A percentile compares a stretch with the other conserved stretches of the same genome.
Evolutionary conservation across 2,113 vertebrate species (phyloP).

Genomic region (Beaufortia kweichowensis): DNA sequence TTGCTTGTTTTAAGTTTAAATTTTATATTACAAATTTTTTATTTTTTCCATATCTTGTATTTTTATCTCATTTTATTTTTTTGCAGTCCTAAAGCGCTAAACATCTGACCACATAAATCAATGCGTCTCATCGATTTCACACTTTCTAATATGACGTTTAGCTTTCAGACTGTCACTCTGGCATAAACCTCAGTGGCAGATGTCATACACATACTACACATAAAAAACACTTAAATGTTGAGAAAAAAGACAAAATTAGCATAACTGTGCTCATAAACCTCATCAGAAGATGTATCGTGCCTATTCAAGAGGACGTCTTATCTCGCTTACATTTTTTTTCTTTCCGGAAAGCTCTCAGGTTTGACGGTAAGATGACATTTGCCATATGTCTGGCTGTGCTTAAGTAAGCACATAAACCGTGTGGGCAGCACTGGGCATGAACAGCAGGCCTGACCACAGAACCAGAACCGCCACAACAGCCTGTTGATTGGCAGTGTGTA

Average conservation of each 20-base stretch:
- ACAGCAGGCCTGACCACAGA: constrained; percentile 12
- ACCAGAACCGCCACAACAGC: constrained; percentile 19
- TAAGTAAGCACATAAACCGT: constrained; percentile 18
- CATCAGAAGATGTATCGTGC: neutral
- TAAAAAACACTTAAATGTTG: neutral
- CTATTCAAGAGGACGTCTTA: neutral
- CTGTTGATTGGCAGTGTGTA: constrained; percentile 29
- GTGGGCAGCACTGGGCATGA: constrained; percentile 34
- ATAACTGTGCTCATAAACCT: neutral
- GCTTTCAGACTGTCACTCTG: constrained; percentile 21
- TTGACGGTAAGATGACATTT: constrained; percentile 20
- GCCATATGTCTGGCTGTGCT: constrained; percentile 35
- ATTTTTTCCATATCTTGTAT: too few relatives aligned
- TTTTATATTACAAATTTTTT: too few relatives aligned
- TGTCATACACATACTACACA: constrained; percentile 12
- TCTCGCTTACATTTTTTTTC: neutral
- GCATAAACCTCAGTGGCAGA: constrained; percentile 30
- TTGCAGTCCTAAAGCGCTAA: too few relatives aligned
- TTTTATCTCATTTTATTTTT: too few relatives aligned
- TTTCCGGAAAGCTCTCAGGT: neutral
- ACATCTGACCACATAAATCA: neutral
- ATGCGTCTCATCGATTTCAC: constrained; percentile 21
- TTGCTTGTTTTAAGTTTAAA: too few relatives aligned
- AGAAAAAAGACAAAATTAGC: neutral
- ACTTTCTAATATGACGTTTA: constrained; percentile 31